Evolutionary conservation across 2,113 vertebrate species (phyloP).

Genomic region (Alligator mississippiensis): DNA sequence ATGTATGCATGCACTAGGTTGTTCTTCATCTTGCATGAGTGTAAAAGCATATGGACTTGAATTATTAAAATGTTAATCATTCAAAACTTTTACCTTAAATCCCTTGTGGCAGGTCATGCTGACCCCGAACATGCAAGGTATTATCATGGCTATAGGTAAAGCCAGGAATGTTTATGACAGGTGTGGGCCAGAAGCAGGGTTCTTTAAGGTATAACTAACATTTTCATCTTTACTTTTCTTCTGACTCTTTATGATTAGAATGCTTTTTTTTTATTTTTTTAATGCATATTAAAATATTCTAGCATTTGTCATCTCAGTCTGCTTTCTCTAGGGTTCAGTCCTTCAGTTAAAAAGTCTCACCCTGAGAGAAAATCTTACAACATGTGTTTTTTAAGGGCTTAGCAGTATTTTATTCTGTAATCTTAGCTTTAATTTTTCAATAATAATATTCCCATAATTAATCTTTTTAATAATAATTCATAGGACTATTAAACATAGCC

Average conservation of each 20-base stretch:
- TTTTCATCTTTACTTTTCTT: conserved; percentile 68
- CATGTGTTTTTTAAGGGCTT: not conserved
- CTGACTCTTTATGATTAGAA: conserved; percentile 23
- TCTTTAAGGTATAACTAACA: conserved; percentile 95
- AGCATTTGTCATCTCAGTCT: not conserved
- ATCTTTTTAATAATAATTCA: too few relatives aligned
- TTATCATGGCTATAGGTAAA: conserved; percentile 99
- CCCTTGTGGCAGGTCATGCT: conserved; percentile 96
- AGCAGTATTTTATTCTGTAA: too few relatives aligned
- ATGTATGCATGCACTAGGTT: conserved; percentile 64
- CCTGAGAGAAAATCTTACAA: not conserved
- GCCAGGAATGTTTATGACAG: conserved; percentile 96
- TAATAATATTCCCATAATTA: too few relatives aligned
- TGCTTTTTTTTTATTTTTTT: not conserved
- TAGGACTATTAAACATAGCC: too few relatives aligned
- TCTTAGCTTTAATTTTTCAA: too few relatives aligned
- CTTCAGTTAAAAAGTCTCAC: not conserved
- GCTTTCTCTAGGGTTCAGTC: not conserved
- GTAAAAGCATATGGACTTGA: conserved; percentile 50
- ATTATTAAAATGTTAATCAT: conserved; percentile 73
- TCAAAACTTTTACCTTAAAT: conserved; percentile 80
- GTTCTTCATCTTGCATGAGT: conserved; percentile 75
- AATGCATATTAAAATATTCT: not conserved
- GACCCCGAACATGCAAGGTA: conserved; percentile 99
- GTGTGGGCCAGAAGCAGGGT: conserved; percentile 97